These are phyloP conservation scores for Erethizon dorsatum DNA, from an alignment of 2,797 vertebrate species.

Conservation along the genomic window DNA sequence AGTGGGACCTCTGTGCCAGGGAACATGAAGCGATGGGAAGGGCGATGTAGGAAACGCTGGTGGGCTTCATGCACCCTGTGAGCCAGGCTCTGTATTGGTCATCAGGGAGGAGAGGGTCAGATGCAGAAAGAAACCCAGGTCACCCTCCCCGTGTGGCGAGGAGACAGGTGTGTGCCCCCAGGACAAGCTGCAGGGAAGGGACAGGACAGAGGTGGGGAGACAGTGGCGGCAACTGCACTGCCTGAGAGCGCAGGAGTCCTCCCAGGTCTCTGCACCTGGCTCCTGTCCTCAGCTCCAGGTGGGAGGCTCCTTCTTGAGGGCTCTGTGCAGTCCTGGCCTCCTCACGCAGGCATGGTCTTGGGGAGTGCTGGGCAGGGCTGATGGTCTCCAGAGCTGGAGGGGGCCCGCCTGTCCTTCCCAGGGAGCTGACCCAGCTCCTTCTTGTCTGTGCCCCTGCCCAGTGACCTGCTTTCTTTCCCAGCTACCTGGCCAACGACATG, in stretches of 20 bases:
- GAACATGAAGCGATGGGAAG: no score
- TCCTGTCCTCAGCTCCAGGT: background rate
- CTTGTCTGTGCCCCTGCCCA: background rate
- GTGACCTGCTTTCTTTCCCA: background rate
- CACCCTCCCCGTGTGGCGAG: no score
- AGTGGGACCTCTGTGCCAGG: no score
- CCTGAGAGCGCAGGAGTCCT: background rate
- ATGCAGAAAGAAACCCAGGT: no score
- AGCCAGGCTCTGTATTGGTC: no score
- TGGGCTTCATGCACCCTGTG: no score
- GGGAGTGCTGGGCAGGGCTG: background rate
- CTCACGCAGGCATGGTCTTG: background rate
- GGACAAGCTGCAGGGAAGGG: no score
- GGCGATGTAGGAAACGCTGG: no score
- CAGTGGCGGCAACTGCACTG: background rate
- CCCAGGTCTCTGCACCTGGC: background rate
- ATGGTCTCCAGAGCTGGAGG: accelerated
- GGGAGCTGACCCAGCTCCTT: background rate
- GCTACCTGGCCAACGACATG: slow-evolving; percentile 78
- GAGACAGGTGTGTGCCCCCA: no score
- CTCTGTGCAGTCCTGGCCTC: background rate
- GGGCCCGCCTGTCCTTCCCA: background rate
- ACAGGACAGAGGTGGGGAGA: background rate
- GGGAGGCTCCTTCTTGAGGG: background rate
- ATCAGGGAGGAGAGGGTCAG: no score